Base-by-base conservation (phyloP, 2,888 invertebrate genomes). In the Luperina testacea region DNA sequence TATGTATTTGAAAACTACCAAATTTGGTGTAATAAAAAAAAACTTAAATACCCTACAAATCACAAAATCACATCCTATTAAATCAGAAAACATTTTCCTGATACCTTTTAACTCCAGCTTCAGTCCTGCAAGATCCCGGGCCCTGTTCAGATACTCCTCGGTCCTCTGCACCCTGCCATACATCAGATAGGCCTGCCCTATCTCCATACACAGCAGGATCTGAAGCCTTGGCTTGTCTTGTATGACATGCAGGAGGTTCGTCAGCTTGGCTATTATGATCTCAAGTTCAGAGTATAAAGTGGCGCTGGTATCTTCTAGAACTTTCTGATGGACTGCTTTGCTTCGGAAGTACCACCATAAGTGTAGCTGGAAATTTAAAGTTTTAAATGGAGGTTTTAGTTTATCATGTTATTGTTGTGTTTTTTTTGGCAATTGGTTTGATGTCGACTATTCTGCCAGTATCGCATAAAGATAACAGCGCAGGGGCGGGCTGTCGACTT, bases 341-440 rank as follows among this genome's bases (percentile, higher is more conserved):
- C 97, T 96, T 88, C 99, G 97, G 90, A 99, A 96, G 85, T 97
- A 95, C 99, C 99, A 99, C 98, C 98, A 98, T 53, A 97, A 84
- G 77, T 95, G 90, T 17, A 96, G 76, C 97, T 97, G 87, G 86
- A 11, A 93, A 69, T 38, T 51, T 15, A 24, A 72, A 20, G 17
- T 38, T n/a, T 17, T 38, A 70, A 38, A 11, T n/a, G 4, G 51
- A 2, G 51, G 51, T 24, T 57, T 57, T n/a, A n/a, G 24, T 57
- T 57, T 57, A 57, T 57, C 17, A 13, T 48, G 13, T 48, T 48
- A 48, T 13, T 48, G 48, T 48, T 48, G 13, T 48, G 48, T 32
- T 32, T 0, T 32, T 32, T 32, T 32, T 32, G 32, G 32, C 32
- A 32, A 32, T 32, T 32, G 32, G 32, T 32, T 32, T 32, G 32